Conservation (phyloP, 2,797 vertebrate genomes). For the Acrossocheilus wenchowensis region DNA sequence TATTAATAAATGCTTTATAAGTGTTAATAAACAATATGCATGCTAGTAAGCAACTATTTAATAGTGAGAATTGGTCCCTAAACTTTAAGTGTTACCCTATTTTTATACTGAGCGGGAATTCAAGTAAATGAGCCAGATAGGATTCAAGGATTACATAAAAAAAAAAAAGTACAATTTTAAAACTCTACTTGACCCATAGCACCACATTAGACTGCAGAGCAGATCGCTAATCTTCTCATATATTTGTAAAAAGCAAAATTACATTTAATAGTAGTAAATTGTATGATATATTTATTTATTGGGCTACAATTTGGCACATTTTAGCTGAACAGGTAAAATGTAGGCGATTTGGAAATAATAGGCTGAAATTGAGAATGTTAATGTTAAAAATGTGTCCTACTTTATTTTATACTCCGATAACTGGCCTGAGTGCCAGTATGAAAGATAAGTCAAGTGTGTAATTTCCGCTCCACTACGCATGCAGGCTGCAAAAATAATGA, state of each 20-base stretch:
- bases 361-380: neutral
- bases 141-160: neutral
- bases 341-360: neutral
- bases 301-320: neutral
- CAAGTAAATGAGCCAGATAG: neutral
- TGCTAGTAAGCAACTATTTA: neutral
- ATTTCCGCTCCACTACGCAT: neutral
- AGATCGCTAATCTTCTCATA: neutral
- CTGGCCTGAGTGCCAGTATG: neutral
- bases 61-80: neutral
- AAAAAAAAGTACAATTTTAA: neutral
- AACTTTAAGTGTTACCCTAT: neutral
- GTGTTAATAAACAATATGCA: neutral
- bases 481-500: neutral
- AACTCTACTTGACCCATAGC: neutral
- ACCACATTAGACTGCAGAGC: neutral
- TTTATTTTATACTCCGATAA: conserved; percentile 1
- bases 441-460: conserved; percentile 17
- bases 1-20: neutral
- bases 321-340: neutral
- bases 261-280: neutral
- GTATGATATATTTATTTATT: neutral
- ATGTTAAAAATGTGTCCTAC: neutral
- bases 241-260: neutral
- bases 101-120: neutral